A percentile compares a stretch with the other conserved stretches of the same genome.
These are phyloP conservation scores for Coelinius sp. DNA, from an alignment of 2,888 invertebrate species.

Conservation along the genomic window DNA sequence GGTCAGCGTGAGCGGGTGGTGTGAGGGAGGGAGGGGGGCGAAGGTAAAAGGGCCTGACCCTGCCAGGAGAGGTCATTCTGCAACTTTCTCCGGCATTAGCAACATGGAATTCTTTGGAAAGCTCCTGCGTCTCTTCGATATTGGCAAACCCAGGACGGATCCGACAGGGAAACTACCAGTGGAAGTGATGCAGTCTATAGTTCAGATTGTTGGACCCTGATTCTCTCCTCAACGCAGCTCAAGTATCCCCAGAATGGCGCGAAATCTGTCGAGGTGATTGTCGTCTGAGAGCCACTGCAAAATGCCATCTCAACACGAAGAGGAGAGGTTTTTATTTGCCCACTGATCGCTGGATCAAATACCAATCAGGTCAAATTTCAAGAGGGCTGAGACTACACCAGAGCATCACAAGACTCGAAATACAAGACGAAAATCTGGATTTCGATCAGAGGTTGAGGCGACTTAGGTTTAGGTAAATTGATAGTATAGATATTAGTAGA, in stretches of 20 bases:
- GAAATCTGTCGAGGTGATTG: constrained; percentile 18
- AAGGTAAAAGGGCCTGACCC: constrained; percentile 6
- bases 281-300: constrained; percentile 12
- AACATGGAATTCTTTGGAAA: constrained; percentile 28
- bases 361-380: neutral
- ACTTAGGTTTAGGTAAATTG: constrained; percentile 18
- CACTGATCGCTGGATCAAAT: no score
- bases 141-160: neutral
- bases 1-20: neutral
- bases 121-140: constrained; percentile 17
- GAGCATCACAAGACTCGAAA: neutral
- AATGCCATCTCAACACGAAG: constrained; percentile 3
- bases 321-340: neutral
- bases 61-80: neutral
- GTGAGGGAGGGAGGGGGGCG: neutral
- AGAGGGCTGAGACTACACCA: neutral
- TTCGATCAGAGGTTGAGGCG: neutral
- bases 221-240: constrained; percentile 16
- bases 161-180: constrained; percentile 14
- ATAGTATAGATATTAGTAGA: constrained; percentile 9
- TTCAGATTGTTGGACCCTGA: constrained; percentile 13
- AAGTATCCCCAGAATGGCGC: constrained; percentile 26
- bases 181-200: constrained; percentile 15
- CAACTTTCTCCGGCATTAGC: neutral
- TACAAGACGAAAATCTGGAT: neutral